These are phyloP conservation scores for Mormyrops boulengeri DNA, from an alignment of 2,797 vertebrate genomes.

Conservation along the genomic window DNA sequence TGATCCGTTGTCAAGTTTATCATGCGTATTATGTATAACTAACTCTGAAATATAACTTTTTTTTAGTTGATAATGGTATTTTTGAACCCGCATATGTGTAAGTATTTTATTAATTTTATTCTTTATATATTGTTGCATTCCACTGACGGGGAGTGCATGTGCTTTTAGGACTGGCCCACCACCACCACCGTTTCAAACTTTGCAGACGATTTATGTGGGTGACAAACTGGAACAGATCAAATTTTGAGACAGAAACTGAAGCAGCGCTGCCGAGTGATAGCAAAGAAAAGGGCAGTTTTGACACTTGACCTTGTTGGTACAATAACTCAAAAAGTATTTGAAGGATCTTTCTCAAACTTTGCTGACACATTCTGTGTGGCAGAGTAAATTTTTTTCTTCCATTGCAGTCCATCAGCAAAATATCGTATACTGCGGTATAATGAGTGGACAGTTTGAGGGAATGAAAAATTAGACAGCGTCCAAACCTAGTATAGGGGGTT, in stretches of 20 bases:
- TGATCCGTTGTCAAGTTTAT: background rate
- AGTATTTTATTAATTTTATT: slow-evolving; percentile 21
- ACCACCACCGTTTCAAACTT: background rate
- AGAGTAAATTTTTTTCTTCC: background rate
- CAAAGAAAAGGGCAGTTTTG: background rate
- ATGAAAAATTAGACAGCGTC: background rate
- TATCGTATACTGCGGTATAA: background rate
- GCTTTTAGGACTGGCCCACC: background rate
- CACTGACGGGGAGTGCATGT: background rate
- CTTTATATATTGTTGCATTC: background rate
- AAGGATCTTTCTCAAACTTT: background rate
- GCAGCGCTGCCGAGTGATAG: background rate
- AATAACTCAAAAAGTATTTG: background rate
- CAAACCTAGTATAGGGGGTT: background rate
- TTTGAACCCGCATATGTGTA: slow-evolving; percentile 43
- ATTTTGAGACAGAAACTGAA: background rate
- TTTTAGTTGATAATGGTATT: background rate
- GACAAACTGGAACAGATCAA: background rate
- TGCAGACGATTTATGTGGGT: background rate
- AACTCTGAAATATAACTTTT: background rate
- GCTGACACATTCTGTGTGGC: background rate
- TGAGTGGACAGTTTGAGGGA: background rate
- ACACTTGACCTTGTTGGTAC: background rate
- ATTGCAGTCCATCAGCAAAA: background rate
- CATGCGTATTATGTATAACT: background rate